These are phyloP conservation scores for Apodemia zela DNA, from an alignment of 2,888 invertebrate genomes.

Conservation along the genomic window DNA sequence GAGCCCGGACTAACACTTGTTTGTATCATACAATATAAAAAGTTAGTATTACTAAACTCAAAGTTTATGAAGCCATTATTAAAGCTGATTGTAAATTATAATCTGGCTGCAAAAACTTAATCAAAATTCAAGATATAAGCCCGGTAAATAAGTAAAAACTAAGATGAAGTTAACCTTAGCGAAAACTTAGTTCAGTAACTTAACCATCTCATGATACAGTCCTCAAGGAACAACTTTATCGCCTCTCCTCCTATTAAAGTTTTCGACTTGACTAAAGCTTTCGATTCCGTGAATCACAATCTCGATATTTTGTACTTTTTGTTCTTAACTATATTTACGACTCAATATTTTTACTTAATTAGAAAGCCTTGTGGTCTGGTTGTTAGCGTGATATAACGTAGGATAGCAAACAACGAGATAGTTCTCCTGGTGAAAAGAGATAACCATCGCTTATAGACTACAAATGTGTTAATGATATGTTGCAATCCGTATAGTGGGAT, in stretches of 20 bases:
- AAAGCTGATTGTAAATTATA: background rate
- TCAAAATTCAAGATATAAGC: background rate
- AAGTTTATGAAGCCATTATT: background rate
- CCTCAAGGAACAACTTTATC: conserved; percentile 2
- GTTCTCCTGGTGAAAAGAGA: too few relatives aligned
- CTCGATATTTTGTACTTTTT: conserved; percentile 1
- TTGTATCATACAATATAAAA: too few relatives aligned
- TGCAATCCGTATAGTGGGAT: too few relatives aligned
- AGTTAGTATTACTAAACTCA: background rate
- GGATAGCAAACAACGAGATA: too few relatives aligned
- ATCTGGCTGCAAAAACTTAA: background rate
- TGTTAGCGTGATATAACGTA: too few relatives aligned
- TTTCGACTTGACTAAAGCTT: conserved; percentile 10
- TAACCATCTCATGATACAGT: conserved; percentile 13
- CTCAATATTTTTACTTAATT: background rate
- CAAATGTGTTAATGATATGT: too few relatives aligned
- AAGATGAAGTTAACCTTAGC: conserved; percentile 7
- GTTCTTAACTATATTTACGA: background rate
- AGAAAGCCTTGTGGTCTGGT: too few relatives aligned
- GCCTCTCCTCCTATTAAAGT: conserved; percentile 3
- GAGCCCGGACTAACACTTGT: too few relatives aligned
- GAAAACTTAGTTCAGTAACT: conserved; percentile 5
- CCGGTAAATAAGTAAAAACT: conserved; percentile 7
- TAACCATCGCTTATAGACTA: too few relatives aligned
- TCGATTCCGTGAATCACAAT: background rate